These are phyloP conservation scores for Teleogryllus occipitalis DNA, from an alignment of 1,140 invertebrate species.

Conservation along the genomic window DNA sequence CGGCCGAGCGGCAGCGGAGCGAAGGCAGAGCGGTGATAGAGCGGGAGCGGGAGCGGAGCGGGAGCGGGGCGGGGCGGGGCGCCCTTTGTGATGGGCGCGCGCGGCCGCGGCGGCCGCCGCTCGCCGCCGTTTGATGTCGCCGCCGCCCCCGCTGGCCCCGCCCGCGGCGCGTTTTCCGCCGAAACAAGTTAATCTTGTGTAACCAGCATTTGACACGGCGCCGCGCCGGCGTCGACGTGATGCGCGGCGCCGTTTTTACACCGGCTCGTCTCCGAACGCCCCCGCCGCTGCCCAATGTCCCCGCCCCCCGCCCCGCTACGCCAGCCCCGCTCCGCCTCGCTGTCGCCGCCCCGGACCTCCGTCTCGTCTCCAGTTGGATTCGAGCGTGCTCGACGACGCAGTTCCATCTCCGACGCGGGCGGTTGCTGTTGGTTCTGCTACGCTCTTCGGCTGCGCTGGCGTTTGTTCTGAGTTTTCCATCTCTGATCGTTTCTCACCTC, in stretches of 20 bases:
- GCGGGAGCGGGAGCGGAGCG: too few species aligned
- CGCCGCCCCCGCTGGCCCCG: neutral
- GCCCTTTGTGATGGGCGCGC: neutral
- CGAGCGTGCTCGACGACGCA: too few species aligned
- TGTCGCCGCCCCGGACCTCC: too few species aligned
- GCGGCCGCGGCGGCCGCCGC: neutral
- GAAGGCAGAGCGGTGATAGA: neutral
- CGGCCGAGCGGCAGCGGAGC: too few species aligned
- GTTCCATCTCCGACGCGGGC: too few species aligned
- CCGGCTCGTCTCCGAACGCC: neutral
- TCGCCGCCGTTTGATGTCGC: conserved; percentile 12
- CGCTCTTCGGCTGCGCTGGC: too few species aligned
- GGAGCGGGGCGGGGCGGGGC: too few species aligned
- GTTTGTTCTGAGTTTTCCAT: too few species aligned
- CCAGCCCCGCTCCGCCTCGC: neutral
- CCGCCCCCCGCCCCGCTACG: neutral
- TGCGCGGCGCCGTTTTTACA: neutral
- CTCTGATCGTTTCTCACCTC: too few species aligned
- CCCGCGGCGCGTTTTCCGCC: conserved; percentile 2
- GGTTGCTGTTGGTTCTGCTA: too few species aligned
- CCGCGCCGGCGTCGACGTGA: neutral
- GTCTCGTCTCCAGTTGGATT: too few species aligned
- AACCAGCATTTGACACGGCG: conserved; percentile 17
- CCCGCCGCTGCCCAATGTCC: neutral
- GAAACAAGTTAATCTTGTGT: conserved; percentile 20